A percentile compares a stretch with the other conserved stretches of the same genome.
These are phyloP conservation scores for Nicator chloris DNA, from an alignment of 2,113 vertebrate species.

Conservation along the genomic window DNA sequence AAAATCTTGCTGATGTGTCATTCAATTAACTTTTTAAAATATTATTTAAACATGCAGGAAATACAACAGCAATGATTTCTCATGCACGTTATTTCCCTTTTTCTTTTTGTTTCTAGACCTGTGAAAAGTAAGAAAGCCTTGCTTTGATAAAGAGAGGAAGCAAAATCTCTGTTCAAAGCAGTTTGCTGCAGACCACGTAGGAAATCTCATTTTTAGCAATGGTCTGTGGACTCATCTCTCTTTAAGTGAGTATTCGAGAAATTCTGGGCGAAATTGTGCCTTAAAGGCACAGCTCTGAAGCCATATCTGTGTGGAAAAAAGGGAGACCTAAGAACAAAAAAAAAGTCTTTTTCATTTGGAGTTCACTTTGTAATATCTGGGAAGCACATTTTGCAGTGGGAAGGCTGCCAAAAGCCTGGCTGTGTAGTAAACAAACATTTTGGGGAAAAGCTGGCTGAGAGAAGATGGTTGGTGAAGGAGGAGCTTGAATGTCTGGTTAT, in stretches of 20 bases:
- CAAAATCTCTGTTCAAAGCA: not conserved
- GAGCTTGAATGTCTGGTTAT: not conserved
- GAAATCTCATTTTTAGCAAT: not conserved
- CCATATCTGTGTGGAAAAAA: not conserved
- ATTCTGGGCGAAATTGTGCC: not conserved
- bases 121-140: not conserved
- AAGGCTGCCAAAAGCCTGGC: constrained; percentile 37
- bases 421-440: constrained; percentile 63
- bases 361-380: constrained; percentile 50
- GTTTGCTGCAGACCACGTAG: not conserved
- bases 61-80: not conserved
- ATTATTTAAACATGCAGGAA: not conserved
- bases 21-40: not conserved
- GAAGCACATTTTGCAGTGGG: constrained; percentile 50
- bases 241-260: not conserved
- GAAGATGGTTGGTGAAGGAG: not conserved
- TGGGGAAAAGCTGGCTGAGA: constrained; percentile 4
- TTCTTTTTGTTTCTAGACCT: not conserved
- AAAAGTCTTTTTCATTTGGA: not conserved
- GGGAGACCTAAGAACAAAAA: not conserved
- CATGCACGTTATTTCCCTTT: not conserved
- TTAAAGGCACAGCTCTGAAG: not conserved
- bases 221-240: not conserved
- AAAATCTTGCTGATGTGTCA: not conserved
- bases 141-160: not conserved